phyloP scores from a whole-genome alignment of 2,797 vertebrate genomes.

The Clarias pachynema region DNA sequence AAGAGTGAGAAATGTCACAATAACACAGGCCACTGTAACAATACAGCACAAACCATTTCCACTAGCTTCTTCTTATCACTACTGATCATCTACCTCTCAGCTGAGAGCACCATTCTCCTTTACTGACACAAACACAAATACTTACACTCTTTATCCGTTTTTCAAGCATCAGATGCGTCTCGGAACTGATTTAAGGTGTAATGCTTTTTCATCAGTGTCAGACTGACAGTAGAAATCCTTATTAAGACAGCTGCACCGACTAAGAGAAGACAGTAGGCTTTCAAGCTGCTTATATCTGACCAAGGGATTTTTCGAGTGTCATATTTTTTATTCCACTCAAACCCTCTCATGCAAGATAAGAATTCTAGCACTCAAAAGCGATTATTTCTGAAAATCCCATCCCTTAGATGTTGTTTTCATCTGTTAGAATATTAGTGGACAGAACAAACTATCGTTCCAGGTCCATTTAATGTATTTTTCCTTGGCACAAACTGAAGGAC shows the following conservation, averaged over 20 bases:
- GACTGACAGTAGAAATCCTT: constrained; percentile 2
- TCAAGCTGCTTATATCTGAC: constrained; percentile 1
- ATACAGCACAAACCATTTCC: constrained; percentile 7
- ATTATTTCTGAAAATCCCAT: neutral
- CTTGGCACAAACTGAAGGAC: constrained; percentile 32
- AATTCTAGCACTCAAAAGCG: neutral
- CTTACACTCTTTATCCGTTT: neutral
- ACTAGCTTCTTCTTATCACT: neutral
- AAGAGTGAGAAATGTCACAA: constrained; percentile 16
- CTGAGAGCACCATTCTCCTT: neutral
- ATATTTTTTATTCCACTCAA: neutral
- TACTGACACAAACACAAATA: neutral
- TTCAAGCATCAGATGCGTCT: constrained; percentile 5
- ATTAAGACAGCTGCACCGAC: constrained; percentile 13
- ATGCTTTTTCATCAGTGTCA: neutral
- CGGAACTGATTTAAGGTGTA: neutral
- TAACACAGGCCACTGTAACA: constrained; percentile 17
- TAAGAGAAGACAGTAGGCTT: neutral
- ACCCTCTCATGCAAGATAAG: neutral
- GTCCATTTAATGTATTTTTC: constrained; percentile 42
- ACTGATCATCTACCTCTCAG: neutral
- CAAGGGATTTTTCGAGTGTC: constrained; percentile 2
- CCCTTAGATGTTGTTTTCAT: constrained; percentile 18
- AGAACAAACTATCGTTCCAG: constrained; percentile 28
- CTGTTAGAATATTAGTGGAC: neutral